Evolutionary conservation across 2,888 invertebrate genomes (phyloP).

Genomic region (Scaeva pyrastri): DNA sequence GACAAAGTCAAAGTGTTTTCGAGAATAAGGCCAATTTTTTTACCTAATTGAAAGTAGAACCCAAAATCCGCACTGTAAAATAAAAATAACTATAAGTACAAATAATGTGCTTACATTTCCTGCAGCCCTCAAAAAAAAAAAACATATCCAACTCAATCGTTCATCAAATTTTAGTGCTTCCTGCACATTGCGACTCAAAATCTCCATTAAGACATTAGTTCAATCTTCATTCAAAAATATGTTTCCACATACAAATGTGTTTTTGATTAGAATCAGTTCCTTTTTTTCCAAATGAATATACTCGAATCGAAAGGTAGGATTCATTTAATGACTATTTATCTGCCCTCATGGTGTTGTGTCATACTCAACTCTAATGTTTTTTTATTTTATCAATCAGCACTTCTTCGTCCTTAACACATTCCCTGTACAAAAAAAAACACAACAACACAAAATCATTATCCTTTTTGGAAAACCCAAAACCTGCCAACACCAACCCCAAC

Average conservation of each 20-base stretch:
- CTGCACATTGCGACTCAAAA: conserved; percentile 15
- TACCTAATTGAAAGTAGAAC: too few species aligned
- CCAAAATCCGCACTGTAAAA: too few species aligned
- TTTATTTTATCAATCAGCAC: conserved; percentile 53
- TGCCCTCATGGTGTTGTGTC: conserved; percentile 12
- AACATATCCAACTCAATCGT: conserved; percentile 31
- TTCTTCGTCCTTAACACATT: conserved; percentile 34
- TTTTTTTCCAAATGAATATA: not conserved
- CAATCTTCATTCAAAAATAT: conserved; percentile 39
- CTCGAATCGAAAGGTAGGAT: conserved; percentile 35
- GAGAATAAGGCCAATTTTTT: too few species aligned
- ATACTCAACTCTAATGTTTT: not conserved
- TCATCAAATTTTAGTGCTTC: conserved; percentile 41
- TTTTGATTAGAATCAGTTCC: conserved; percentile 38
- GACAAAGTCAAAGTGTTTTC: too few species aligned
- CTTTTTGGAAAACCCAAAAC: conserved; percentile 36
- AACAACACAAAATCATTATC: conserved; percentile 52
- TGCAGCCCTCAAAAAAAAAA: not conserved
- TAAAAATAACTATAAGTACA: too few species aligned
- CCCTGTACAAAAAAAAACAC: not conserved
- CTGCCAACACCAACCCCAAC: conserved; percentile 47
- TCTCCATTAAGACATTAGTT: conserved; percentile 24
- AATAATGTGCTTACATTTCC: too few species aligned
- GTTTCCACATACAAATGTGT: conserved; percentile 21
- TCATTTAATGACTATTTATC: conserved; percentile 59